Conservation (phyloP, 1,140 invertebrate genomes). For the Hypothenemus hampei region DNA sequence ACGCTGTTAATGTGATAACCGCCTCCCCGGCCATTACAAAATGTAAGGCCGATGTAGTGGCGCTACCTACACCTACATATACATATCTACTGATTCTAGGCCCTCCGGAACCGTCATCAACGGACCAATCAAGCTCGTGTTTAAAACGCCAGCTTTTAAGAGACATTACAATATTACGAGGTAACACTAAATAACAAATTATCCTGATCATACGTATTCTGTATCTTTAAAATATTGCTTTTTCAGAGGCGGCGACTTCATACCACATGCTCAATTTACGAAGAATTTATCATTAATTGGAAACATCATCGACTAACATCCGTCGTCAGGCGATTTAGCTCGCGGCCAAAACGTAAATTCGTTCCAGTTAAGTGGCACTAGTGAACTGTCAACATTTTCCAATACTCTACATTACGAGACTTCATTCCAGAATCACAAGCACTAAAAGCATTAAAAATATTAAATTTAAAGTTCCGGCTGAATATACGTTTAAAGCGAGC, state of each 20-base stretch:
- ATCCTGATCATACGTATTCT: no score
- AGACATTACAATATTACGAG: conserved; percentile 42
- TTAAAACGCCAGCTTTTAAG: conserved; percentile 43
- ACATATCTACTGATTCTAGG: conserved; percentile 30
- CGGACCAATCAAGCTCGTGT: conserved; percentile 42
- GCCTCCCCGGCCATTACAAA: conserved; percentile 29
- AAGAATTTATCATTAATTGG: conserved; percentile 9
- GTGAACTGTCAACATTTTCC: no score
- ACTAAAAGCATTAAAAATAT: conserved; percentile 44
- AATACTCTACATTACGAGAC: conserved; percentile 44
- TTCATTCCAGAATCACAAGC: conserved; percentile 38
- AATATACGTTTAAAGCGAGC: conserved; percentile 33
- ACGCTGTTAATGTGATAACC: conserved; percentile 43
- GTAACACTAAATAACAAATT: conserved; percentile 31
- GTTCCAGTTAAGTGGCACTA: no score
- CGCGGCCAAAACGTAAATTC: no score
- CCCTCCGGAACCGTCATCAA: conserved; percentile 36
- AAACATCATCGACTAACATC: background rate
- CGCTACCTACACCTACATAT: conserved; percentile 21
- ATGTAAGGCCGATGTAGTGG: conserved; percentile 12
- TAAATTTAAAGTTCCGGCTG: conserved; percentile 44
- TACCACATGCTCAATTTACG: conserved; percentile 27
- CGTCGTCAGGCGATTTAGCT: no score
- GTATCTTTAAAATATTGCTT: background rate
- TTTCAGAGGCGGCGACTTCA: conserved; percentile 31